Conservation (phyloP, 1,140 invertebrate genomes). For the Neomicropteryx cornuta region DNA sequence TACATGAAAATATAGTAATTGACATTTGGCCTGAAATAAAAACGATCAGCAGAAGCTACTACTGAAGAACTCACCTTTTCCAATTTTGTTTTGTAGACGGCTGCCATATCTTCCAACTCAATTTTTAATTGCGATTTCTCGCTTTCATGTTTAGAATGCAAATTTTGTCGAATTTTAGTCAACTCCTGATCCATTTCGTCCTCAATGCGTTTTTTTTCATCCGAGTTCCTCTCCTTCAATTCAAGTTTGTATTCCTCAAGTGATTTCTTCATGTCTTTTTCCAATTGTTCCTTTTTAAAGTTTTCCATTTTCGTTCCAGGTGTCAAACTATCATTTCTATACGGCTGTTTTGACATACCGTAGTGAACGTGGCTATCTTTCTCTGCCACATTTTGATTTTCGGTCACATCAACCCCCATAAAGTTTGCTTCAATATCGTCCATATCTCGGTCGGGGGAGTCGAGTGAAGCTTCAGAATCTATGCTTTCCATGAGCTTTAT, state of each 20-base stretch:
- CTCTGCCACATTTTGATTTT: no score
- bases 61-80: constrained; percentile 34
- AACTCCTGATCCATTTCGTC: constrained; percentile 39
- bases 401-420: no score
- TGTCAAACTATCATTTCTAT: no score
- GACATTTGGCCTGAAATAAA: no score
- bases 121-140: constrained; percentile 28
- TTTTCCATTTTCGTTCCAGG: no score
- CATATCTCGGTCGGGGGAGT: constrained; percentile 35
- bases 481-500: constrained; percentile 41
- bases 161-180: constrained; percentile 38
- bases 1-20: no score
- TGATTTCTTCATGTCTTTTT: constrained; percentile 21
- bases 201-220: constrained; percentile 31
- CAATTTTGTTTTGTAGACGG: constrained; percentile 37
- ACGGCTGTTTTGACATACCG: no score
- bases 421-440: constrained; percentile 32
- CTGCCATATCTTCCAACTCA: constrained; percentile 33
- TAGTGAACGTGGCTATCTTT: constrained; percentile 17
- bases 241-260: constrained; percentile 21
- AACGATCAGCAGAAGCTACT: no score
- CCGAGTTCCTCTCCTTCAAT: constrained; percentile 31
- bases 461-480: constrained; percentile 37
- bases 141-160: constrained; percentile 39
- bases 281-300: no score